Conservation (phyloP, 2,797 vertebrate genomes). For the Scleropages formosus region DNA sequence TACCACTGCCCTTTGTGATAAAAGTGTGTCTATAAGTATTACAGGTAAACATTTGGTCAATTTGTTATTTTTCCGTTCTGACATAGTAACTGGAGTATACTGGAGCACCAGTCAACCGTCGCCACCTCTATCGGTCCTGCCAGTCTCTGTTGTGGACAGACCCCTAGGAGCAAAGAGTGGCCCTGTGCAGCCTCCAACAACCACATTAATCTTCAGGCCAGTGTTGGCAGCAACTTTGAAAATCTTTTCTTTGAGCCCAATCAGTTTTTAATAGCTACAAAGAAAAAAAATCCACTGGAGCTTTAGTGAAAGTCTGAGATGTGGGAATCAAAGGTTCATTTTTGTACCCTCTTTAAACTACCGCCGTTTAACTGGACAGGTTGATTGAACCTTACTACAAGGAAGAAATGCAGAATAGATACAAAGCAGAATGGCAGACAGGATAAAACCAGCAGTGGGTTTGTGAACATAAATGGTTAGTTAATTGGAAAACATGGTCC, state of each 20-base stretch:
- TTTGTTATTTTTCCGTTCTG: slow-evolving; percentile 7
- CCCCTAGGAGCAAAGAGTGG: slow-evolving; percentile 47
- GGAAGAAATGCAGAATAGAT: not conserved
- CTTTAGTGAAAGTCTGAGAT: slow-evolving; percentile 44
- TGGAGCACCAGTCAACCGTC: not conserved
- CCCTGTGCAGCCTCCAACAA: slow-evolving; percentile 37
- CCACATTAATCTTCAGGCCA: slow-evolving; percentile 46
- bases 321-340: slow-evolving; percentile 54
- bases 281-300: slow-evolving; percentile 43
- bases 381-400: not conserved
- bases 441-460: not conserved
- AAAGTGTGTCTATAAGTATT: not conserved
- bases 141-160: not conserved
- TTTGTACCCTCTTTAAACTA: slow-evolving; percentile 54
- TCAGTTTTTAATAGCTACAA: slow-evolving; percentile 69
- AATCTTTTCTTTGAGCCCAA: slow-evolving; percentile 64
- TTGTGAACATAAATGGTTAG: slow-evolving; percentile 18
- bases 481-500: slow-evolving; percentile 14
- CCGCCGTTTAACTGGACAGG: slow-evolving; percentile 47
- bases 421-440: not conserved
- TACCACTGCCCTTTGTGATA: too few species aligned
- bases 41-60: slow-evolving; percentile 3
- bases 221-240: slow-evolving; percentile 59
- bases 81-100: not conserved
- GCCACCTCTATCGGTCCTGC: not conserved